These are phyloP conservation scores for Hypomesus transpacificus DNA, from an alignment of 2,113 vertebrate genomes.

Conservation along the genomic window DNA sequence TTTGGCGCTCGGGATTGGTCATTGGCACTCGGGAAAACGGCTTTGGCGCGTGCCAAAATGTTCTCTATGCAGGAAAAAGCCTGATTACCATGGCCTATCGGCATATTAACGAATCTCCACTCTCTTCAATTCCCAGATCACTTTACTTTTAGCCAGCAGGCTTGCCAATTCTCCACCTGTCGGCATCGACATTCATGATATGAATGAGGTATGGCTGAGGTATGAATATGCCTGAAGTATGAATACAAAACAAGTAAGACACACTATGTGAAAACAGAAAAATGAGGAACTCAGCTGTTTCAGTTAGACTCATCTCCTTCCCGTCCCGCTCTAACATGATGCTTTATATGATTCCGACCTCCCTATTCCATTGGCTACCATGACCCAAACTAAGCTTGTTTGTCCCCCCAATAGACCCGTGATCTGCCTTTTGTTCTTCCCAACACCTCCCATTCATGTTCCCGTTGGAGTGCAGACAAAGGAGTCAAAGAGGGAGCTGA, in stretches of 20 bases:
- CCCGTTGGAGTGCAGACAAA: conserved; percentile 65
- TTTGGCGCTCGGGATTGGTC: too few relatives aligned
- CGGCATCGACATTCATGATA: conserved; percentile 34
- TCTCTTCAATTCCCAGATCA: conserved; percentile 8
- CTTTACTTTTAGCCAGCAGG: neutral
- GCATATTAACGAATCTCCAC: neutral
- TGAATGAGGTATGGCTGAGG: conserved; percentile 45
- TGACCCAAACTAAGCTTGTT: conserved; percentile 71
- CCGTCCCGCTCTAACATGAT: conserved; percentile 58
- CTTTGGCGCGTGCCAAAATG: too few relatives aligned
- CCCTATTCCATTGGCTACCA: conserved; percentile 62
- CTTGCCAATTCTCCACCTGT: conserved; percentile 12
- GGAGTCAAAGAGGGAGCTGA: conserved; percentile 61
- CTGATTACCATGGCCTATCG: neutral
- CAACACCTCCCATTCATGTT: conserved; percentile 66
- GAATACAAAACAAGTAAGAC: conserved; percentile 21
- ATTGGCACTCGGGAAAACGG: too few relatives aligned
- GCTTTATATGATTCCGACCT: conserved; percentile 57
- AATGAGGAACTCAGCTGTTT: conserved; percentile 52
- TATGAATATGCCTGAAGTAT: conserved; percentile 52
- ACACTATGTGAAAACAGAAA: conserved; percentile 45
- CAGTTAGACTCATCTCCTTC: conserved; percentile 49
- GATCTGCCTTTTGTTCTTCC: conserved; percentile 72
- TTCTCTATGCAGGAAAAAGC: too few relatives aligned
- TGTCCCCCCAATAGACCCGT: conserved; percentile 69